Percentiles rank a stretch among this genome's conserved stretches.
Conservation (phyloP, 2,113 vertebrate genomes). For the Empidonax traillii region DNA sequence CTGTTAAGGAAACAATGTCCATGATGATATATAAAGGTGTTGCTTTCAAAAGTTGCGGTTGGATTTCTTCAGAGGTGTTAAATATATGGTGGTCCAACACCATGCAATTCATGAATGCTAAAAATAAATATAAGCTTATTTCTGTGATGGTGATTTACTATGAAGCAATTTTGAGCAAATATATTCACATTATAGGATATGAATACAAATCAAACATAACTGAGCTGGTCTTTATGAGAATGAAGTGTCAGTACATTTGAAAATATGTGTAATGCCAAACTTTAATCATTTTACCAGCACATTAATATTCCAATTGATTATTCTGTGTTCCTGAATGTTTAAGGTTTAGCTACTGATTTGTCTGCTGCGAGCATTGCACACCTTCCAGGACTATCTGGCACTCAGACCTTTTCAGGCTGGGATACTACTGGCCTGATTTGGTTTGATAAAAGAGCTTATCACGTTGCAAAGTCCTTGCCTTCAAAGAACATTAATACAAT, state of each 20-base stretch:
- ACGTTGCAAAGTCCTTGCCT: neutral
- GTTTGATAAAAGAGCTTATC: neutral
- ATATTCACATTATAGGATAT: slow-evolving; percentile 75
- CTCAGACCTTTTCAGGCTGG: neutral
- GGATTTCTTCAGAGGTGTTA: slow-evolving; percentile 72
- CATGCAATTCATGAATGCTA: slow-evolving; percentile 74
- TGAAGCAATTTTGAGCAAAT: slow-evolving; percentile 77
- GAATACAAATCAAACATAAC: slow-evolving; percentile 76
- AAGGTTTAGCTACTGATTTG: slow-evolving; percentile 29
- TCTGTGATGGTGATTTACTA: slow-evolving; percentile 78
- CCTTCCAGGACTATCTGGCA: neutral
- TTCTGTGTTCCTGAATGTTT: slow-evolving; percentile 27
- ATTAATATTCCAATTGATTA: slow-evolving; percentile 61
- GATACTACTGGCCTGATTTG: neutral
- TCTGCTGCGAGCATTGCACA: neutral
- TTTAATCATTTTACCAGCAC: slow-evolving; percentile 71
- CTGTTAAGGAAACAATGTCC: slow-evolving; percentile 73
- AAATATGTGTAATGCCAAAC: slow-evolving; percentile 69
- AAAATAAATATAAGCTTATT: slow-evolving; percentile 77
- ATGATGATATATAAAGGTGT: slow-evolving; percentile 76
- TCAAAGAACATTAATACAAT: neutral
- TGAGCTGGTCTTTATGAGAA: slow-evolving; percentile 73
- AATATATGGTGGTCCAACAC: slow-evolving; percentile 75
- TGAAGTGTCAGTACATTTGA: slow-evolving; percentile 75
- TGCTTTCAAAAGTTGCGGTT: slow-evolving; percentile 72